Conservation (phyloP, 2,113 vertebrate species). For the Eupsittula cactorum region DNA sequence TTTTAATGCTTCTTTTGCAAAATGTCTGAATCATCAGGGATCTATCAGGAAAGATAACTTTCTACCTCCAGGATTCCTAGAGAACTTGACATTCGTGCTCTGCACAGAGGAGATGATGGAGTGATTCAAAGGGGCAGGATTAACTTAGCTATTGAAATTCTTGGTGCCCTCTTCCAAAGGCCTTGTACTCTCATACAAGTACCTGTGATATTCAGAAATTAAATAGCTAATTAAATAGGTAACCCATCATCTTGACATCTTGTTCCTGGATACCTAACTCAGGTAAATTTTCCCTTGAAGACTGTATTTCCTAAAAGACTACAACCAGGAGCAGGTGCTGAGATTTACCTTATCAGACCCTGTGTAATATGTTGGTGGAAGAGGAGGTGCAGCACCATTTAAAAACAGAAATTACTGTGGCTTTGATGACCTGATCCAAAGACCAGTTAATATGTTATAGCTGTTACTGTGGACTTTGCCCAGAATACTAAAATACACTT, state of each 20-base stretch:
- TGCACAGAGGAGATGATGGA: background rate
- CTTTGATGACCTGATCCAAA: background rate
- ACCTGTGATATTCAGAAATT: background rate
- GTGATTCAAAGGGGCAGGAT: background rate
- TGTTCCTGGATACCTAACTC: background rate
- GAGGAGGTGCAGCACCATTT: background rate
- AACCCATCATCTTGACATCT: background rate
- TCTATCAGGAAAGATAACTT: background rate
- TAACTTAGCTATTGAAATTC: background rate
- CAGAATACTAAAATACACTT: background rate
- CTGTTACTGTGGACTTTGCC: background rate
- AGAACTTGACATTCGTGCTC: background rate
- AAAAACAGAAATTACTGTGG: background rate
- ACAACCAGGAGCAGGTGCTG: background rate
- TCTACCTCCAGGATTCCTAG: background rate
- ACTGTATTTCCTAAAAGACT: background rate
- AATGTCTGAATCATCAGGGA: background rate
- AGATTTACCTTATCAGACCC: background rate
- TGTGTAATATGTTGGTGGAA: background rate
- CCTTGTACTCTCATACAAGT: background rate
- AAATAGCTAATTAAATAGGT: background rate
- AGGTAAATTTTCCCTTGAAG: background rate
- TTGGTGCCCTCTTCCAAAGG: background rate
- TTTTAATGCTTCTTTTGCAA: background rate
- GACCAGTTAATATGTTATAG: accelerated